Base-by-base conservation (phyloP, 2,113 vertebrate species). In the Forbesichthys agassizii region DNA sequence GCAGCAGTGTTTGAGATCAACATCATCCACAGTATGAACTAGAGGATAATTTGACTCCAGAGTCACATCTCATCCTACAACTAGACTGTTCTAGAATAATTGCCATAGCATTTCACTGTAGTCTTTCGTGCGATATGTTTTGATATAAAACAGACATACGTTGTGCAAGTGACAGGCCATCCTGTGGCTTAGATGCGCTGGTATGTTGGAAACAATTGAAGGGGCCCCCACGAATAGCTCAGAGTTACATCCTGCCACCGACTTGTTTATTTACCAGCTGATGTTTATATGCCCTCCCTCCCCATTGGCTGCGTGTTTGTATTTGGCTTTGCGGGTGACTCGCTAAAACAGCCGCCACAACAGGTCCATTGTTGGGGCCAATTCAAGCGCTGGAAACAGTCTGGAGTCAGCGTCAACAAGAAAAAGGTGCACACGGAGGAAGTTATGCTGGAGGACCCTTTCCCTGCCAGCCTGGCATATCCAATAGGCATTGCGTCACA, bases 231-330 rank as follows among this genome's bases (percentile, higher is more conserved):
- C 33, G 75, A 64, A 72, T 65, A 66, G 64, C 63, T 81, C 68
- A 85, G 81, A 87, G 64, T 88, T 86, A 91, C 87, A 84, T 72
- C 77, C 73, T 78, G 83, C 81, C 80, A 73, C 67, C 2, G 42
- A 72, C 36, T 67, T 91, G 89, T 92, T 91, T 90, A 86, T 88
- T 90, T 88, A 70, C 77, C 77, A 59, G 84, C 75, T 42, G 18
- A 69, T 47, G 1, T 27, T 20, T 27, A 16, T 16, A 13, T 68
- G 65, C 62, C 64, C 66, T 27, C 73, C 77, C 66, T 78, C 78
- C 81, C 70, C 66, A 74, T 73, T 64, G 65, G 77, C 77, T 74
- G 54, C 71, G 5, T 88, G 84, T 86, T 92, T 89, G 87, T 85
- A 74, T 90, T 88, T 81, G 75, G 80, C 83, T 86, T 87, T 81